Conservation (phyloP, 1,140 invertebrate genomes). For the Ephestia elutella region DNA sequence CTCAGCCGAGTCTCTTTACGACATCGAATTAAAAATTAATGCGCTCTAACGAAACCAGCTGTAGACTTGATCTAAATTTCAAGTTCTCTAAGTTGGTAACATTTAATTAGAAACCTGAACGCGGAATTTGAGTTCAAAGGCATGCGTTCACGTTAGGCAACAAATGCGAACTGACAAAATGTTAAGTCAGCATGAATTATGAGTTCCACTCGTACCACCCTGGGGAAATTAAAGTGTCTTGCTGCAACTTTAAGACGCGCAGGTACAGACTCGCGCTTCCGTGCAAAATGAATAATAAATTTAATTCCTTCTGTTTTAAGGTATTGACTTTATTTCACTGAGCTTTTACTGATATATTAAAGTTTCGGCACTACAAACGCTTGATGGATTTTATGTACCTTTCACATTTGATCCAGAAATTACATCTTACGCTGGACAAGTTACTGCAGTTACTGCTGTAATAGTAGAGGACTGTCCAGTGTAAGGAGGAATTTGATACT, state of each 20-base stretch:
- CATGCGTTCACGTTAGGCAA: constrained; percentile 38
- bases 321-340: background rate
- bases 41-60: constrained; percentile 9
- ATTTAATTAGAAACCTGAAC: constrained; percentile 33
- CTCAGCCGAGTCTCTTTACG: constrained; percentile 3
- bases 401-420: too few species aligned
- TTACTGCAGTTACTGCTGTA: too few species aligned
- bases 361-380: constrained; percentile 12
- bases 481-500: too few species aligned
- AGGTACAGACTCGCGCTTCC: constrained; percentile 45
- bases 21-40: constrained; percentile 11
- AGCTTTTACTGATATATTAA: constrained; percentile 16
- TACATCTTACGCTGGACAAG: too few species aligned
- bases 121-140: constrained; percentile 38
- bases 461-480: too few species aligned
- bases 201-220: constrained; percentile 50
- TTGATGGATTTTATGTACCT: too few species aligned
- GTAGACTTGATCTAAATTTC: constrained; percentile 27
- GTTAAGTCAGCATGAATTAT: constrained; percentile 70
- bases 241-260: constrained; percentile 63
- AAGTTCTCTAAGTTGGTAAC: constrained; percentile 22
- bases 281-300: constrained; percentile 53
- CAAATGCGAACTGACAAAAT: constrained; percentile 68
- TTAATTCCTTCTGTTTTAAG: constrained; percentile 36
- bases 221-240: constrained; percentile 71